phyloP scores from a whole-genome alignment of 2,888 invertebrate species.

The Calameuta filiformis region DNA sequence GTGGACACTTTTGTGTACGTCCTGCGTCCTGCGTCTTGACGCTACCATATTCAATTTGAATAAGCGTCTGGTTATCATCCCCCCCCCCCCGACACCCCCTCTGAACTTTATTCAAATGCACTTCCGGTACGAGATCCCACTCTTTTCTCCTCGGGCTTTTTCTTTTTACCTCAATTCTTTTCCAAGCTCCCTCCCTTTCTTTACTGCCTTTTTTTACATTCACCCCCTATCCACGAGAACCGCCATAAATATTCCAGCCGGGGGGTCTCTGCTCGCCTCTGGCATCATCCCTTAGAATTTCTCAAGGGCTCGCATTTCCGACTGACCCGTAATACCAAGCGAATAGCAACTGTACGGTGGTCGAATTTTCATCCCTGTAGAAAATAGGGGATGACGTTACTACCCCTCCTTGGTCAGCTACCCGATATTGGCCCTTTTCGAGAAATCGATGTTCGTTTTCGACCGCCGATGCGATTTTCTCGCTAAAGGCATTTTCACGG shows the following conservation, averaged over 20 bases:
- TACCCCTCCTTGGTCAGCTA: slow-evolving; percentile 10
- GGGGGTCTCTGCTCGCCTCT: neutral
- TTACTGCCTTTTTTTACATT: neutral
- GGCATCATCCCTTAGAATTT: neutral
- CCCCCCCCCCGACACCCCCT: slow-evolving; percentile 11
- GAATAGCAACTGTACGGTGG: neutral
- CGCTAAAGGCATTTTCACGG: neutral
- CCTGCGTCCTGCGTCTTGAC: slow-evolving; percentile 23
- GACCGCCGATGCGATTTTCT: neutral
- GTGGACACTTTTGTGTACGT: slow-evolving; percentile 16
- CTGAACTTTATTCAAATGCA: slow-evolving; percentile 44
- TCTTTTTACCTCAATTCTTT: neutral
- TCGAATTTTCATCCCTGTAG: neutral
- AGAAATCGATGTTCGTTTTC: neutral
- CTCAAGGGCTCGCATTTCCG: neutral
- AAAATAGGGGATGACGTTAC: neutral
- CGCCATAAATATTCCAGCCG: neutral
- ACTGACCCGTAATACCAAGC: neutral
- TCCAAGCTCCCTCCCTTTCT: neutral
- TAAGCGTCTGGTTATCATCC: slow-evolving; percentile 21
- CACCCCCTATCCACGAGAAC: neutral
- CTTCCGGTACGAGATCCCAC: neutral
- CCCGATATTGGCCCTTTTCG: neutral
- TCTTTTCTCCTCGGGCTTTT: neutral
- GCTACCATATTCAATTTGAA: slow-evolving; percentile 45